A percentile compares a stretch with the other conserved stretches of the same genome.
Conservation (phyloP, 2,797 vertebrate species). For the Vespertilio murinus region DNA sequence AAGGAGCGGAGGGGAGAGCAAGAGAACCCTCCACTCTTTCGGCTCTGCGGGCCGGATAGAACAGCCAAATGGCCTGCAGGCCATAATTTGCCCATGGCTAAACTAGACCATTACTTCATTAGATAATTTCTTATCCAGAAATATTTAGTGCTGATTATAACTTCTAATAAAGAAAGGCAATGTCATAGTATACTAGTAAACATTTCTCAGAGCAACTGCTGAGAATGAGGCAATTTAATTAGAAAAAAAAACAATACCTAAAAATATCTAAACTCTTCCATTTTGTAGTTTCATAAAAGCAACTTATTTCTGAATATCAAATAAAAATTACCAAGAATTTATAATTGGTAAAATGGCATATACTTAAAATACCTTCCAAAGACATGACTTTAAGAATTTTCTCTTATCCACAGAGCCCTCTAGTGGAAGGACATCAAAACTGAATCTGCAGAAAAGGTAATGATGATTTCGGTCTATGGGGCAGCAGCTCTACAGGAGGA, state of each 20-base stretch:
- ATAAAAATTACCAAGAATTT: not conserved
- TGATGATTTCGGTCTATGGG: fast-evolving
- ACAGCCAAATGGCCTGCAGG: too few relatives aligned
- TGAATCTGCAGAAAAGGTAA: not conserved
- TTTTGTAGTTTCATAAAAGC: not conserved
- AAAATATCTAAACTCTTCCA: not conserved
- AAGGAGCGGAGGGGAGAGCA: too few relatives aligned
- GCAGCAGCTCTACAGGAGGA: not conserved
- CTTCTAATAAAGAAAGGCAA: not conserved
- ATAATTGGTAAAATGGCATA: not conserved
- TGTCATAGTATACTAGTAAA: not conserved
- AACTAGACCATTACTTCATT: not conserved
- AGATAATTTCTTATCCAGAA: not conserved
- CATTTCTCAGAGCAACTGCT: not conserved
- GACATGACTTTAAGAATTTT: not conserved
- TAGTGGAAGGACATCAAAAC: slow-evolving; percentile 55
- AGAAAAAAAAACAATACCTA: not conserved
- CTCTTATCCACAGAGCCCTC: slow-evolving; percentile 68
- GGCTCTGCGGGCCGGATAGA: too few relatives aligned
- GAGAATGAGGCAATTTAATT: not conserved
- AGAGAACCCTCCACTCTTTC: too few relatives aligned
- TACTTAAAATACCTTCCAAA: not conserved
- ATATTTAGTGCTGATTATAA: not conserved
- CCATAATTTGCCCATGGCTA: too few relatives aligned
- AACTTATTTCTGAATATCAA: not conserved